These are phyloP conservation scores for Apamea monoglypha DNA, from an alignment of 2,888 invertebrate species.

Conservation along the genomic window DNA sequence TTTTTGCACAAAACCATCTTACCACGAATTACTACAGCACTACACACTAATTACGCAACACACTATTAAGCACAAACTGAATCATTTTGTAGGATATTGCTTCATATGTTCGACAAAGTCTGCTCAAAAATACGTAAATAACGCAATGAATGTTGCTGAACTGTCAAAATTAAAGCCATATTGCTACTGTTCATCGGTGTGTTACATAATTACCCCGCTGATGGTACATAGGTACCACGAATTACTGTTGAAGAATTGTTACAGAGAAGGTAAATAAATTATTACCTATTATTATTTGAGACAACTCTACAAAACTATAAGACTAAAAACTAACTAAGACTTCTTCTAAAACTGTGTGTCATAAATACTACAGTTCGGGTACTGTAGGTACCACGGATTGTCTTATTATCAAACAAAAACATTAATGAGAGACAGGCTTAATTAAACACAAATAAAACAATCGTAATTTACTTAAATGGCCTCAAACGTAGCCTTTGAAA, in stretches of 20 bases:
- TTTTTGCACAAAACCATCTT: neutral
- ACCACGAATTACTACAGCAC: neutral
- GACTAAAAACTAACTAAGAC: too few relatives aligned
- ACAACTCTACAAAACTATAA: neutral
- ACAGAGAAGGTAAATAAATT: neutral
- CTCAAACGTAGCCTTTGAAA: slow-evolving; percentile 56
- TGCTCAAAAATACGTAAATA: neutral
- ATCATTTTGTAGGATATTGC: neutral
- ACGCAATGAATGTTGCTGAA: neutral
- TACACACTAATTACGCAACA: too few relatives aligned
- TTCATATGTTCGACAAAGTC: neutral
- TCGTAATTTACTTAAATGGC: slow-evolving; percentile 31
- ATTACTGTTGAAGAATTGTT: neutral
- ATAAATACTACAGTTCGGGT: neutral
- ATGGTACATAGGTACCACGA: too few relatives aligned
- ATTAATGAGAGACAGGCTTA: neutral
- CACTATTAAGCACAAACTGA: neutral
- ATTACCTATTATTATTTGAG: neutral
- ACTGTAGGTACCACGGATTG: neutral
- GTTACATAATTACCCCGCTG: neutral
- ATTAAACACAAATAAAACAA: slow-evolving; percentile 7
- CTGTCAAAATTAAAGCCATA: neutral
- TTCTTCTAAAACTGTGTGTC: neutral
- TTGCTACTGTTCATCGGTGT: neutral
- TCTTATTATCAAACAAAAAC: neutral